Evolutionary conservation across 2,797 vertebrate genomes (phyloP).

Genomic region (Hephaestus fuliginosus): DNA sequence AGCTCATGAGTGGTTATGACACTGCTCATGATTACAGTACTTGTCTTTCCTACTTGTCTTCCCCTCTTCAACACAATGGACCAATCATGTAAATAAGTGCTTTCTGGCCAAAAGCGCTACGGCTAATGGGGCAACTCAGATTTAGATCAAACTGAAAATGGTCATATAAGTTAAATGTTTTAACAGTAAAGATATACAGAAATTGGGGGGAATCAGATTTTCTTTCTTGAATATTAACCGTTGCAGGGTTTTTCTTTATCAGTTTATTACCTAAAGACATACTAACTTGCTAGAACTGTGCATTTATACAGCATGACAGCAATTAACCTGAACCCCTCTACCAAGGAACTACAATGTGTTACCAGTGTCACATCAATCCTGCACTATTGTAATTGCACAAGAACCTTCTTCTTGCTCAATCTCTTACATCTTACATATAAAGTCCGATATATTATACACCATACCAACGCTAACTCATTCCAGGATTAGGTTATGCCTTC

Average conservation of each 20-base stretch:
- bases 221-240: not conserved
- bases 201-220: not conserved
- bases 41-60: not conserved
- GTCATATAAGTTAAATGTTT: not conserved
- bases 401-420: not conserved
- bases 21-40: conserved; percentile 10
- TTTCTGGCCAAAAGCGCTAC: not conserved
- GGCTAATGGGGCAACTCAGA: not conserved
- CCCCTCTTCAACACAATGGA: not conserved
- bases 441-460: not conserved
- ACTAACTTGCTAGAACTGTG: not conserved
- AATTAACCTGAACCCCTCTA: not conserved
- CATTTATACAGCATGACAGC: not conserved
- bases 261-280: not conserved
- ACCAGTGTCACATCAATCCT: not conserved
- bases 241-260: not conserved
- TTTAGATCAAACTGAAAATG: not conserved
- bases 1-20: not conserved
- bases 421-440: not conserved
- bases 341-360: not conserved
- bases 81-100: conserved; percentile 14
- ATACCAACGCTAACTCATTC: too few relatives aligned
- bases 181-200: not conserved
- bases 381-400: not conserved
- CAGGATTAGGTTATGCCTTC: not conserved